Base-by-base conservation (phyloP, 2,888 invertebrate genomes). In the Isoperla grammatica region DNA sequence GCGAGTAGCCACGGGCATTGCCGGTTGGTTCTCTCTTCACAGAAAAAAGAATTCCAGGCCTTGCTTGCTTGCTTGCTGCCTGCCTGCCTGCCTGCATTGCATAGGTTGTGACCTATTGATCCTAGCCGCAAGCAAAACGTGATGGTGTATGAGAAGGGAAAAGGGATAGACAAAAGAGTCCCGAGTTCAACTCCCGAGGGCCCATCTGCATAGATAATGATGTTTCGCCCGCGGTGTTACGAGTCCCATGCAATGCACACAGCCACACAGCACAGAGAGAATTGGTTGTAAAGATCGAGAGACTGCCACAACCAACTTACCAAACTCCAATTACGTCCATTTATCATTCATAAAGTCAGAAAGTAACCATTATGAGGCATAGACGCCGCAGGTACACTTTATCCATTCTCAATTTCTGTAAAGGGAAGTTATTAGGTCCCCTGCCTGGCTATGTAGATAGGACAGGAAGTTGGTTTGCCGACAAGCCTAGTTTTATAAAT, bases 131-230 rank as follows among this genome's bases (percentile, higher is more conserved):
- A n/a, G 63, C 60, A 5, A 49, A 63, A 58, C 62, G 62, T 63
- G 62, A 63, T 57, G 62, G 62, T 50, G 63, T 42, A 58, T 39
- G 60, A 57, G 60, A 53, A 57, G 58, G 53, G 39, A 53, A 53
- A 53, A 39, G 53, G 53, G 60, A 61, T 58, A 63, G 61, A 63
- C 63, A 63, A 63, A 63, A 63, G 63, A 60, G 61, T 61, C 63
- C 63, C 61, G 61, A 55, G 61, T 61, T 63, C 60, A 55, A 69
- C 65, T 71, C 72, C 72, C 71, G 69, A 66, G 71, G 72, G 72
- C 69, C 70, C 70, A 72, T 73, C 73, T 72, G 71, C 72, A 72
- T 72, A 72, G 73, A 72, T 72, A 72, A 72, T 72, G 70, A 72
- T 67, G 70, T 69, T 65, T 64, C 67, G 69, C 69, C 55, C 59